A percentile compares a stretch with the other conserved stretches of the same genome.
Conservation (phyloP, 1,140 invertebrate genomes). For the Drosophila nikananu region DNA sequence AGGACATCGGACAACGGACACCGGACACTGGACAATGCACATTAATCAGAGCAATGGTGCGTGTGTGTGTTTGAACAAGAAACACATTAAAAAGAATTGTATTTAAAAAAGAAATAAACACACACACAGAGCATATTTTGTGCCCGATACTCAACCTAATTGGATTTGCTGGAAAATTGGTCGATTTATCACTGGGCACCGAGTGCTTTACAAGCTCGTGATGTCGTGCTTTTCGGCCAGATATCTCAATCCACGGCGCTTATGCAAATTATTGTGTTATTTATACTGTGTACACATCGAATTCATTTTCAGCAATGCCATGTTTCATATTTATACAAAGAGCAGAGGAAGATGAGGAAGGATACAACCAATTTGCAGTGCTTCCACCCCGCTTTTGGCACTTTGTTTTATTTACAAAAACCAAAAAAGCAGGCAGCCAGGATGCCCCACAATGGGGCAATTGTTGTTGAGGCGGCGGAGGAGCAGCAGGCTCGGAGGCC, state of each 20-base stretch:
- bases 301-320: slow-evolving; percentile 42
- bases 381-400: slow-evolving; percentile 25
- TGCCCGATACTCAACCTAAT: slow-evolving; percentile 31
- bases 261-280: slow-evolving; percentile 51
- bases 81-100: slow-evolving; percentile 44
- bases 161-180: slow-evolving; percentile 42
- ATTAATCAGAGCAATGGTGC: slow-evolving; percentile 64
- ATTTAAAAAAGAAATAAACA: slow-evolving; percentile 28
- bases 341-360: not conserved
- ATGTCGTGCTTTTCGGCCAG: slow-evolving; percentile 23
- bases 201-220: slow-evolving; percentile 34
- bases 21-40: slow-evolving; percentile 51
- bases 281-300: slow-evolving; percentile 50
- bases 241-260: slow-evolving; percentile 33
- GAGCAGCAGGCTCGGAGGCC: not conserved
- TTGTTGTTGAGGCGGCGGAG: slow-evolving; percentile 68
- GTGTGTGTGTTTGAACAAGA: slow-evolving; percentile 44
- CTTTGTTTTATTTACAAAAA: slow-evolving; percentile 68
- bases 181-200: slow-evolving; percentile 38
- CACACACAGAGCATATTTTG: not conserved
- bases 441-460: slow-evolving; percentile 66
- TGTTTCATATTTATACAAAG: slow-evolving; percentile 44
- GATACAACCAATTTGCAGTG: slow-evolving; percentile 61
- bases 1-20: slow-evolving; percentile 54
- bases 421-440: slow-evolving; percentile 25